Percentiles rank a stretch among this genome's conserved stretches.
Evolutionary conservation across 2,113 vertebrate genomes (phyloP).

Genomic region (Xerus inauris): DNA sequence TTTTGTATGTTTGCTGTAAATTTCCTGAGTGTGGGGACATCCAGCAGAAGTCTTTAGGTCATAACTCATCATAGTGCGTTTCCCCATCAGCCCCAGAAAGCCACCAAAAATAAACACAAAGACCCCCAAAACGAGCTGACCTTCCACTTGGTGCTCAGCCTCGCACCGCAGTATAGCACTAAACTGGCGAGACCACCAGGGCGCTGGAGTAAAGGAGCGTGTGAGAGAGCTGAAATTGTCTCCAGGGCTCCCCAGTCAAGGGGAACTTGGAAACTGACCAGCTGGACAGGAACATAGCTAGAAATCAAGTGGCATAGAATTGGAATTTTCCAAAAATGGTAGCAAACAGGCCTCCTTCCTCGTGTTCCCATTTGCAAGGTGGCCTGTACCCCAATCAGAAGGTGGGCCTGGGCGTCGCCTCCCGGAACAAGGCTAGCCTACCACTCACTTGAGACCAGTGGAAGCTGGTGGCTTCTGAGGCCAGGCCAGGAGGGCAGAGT

Average conservation of each 20-base stretch:
- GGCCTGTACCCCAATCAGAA: not conserved
- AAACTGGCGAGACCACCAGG: not conserved
- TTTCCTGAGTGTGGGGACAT: not conserved
- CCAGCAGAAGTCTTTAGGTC: not conserved
- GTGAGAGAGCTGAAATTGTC: not conserved
- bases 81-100: not conserved
- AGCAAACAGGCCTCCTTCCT: not conserved
- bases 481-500: not conserved
- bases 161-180: not conserved
- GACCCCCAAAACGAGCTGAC: not conserved
- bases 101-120: not conserved
- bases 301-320: not conserved
- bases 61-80: not conserved
- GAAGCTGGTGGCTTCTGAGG: not conserved
- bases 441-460: not conserved
- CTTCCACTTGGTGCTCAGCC: not conserved
- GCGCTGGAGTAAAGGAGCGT: not conserved
- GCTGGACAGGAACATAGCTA: not conserved
- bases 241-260: not conserved
- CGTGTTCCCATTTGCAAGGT: not conserved
- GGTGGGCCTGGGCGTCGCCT: not conserved
- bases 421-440: not conserved
- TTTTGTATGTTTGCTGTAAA: not conserved
- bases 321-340: not conserved
- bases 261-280: not conserved